Base-by-base conservation (phyloP, 2,888 invertebrate species). In the Incurvaria masculella region DNA sequence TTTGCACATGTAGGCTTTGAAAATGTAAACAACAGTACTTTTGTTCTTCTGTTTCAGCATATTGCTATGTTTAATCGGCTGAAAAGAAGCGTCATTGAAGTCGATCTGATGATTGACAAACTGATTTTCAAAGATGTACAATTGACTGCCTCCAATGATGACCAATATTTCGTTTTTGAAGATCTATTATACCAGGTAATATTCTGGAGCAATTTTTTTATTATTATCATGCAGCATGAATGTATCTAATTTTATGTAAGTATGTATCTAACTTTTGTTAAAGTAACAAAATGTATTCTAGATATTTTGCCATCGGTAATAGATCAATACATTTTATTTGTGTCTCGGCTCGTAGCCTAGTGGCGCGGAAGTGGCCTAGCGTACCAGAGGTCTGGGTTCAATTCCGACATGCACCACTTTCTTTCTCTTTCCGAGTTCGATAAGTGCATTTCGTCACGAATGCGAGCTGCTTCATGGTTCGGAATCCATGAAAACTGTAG, bases 151-250 rank as follows among this genome's bases (percentile, higher is more conserved):
- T 94, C 95, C 10, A 97, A 97, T 67, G 97, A 97, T 64, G 97
- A 97, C 68, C 97, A 97, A 66, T 97, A 97, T 66, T 97, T 97
- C 66, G 96, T 97, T 0, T 97, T 96, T 66, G 97, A 97, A 78
- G 97, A 97, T 70, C 86, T 95, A 47, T 72, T 97, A 1, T 95
- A 95, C 67, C 96, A 97, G 81, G 90, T 91, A 63, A 55, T 23
- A 44, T 8, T 20, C 11, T 42, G n/a, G n/a, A 41, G 16, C 6
- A 14, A 21, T 21, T 21, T 43, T 16, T 5, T 21, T 10, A 14
- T 17, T 19, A 42, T 42, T 17, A 4, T 17, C 18, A 42, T 42
- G 17, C 18, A 20, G n/a, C n/a, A n/a, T n/a, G n/a, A n/a, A n/a
- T n/a, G n/a, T n/a, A n/a, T n/a, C n/a, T n/a, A n/a, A n/a, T n/a